A percentile compares a stretch with the other conserved stretches of the same genome.
Evolutionary conservation across 1,140 invertebrate species (phyloP).

Genomic region (Bathynomus jamesi): DNA sequence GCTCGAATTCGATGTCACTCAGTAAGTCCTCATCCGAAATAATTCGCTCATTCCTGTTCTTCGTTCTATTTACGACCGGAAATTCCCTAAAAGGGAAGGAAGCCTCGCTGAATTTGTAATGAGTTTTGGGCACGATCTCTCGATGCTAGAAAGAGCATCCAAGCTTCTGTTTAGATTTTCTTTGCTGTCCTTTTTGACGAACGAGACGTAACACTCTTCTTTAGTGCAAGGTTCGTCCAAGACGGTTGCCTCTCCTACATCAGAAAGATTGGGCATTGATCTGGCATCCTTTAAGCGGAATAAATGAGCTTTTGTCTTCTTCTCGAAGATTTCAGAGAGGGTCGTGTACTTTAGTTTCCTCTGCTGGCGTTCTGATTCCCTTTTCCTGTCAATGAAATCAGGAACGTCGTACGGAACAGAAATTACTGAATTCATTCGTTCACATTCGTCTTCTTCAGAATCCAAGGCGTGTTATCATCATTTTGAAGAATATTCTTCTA

Average conservation of each 20-base stretch:
- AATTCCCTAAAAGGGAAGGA: conserved; percentile 13
- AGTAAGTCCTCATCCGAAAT: conserved; percentile 29
- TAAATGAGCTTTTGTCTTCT: too few species aligned
- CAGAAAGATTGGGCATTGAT: conserved; percentile 31
- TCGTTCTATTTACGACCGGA: conserved; percentile 6
- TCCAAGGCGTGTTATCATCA: too few species aligned
- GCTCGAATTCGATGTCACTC: conserved; percentile 24
- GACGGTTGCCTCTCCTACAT: conserved; percentile 15
- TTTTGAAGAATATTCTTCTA: too few species aligned
- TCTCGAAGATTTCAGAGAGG: too few species aligned
- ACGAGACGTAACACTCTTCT: neutral
- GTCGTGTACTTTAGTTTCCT: too few species aligned
- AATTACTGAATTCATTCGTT: too few species aligned
- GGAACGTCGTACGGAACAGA: too few species aligned
- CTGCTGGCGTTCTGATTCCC: too few species aligned
- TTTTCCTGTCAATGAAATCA: too few species aligned
- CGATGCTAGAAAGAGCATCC: conserved; percentile 2
- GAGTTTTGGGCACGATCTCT: conserved; percentile 26
- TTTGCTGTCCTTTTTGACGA: neutral
- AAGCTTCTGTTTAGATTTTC: neutral
- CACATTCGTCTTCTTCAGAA: too few species aligned
- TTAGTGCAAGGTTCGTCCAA: neutral
- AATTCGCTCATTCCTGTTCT: conserved; percentile 21
- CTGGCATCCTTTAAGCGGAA: conserved; percentile 14
- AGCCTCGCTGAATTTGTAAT: conserved; percentile 26